Percentiles rank a stretch among this genome's conserved stretches.
Conservation (phyloP, 1,140 invertebrate genomes). For the Heterodera schachtii region DNA sequence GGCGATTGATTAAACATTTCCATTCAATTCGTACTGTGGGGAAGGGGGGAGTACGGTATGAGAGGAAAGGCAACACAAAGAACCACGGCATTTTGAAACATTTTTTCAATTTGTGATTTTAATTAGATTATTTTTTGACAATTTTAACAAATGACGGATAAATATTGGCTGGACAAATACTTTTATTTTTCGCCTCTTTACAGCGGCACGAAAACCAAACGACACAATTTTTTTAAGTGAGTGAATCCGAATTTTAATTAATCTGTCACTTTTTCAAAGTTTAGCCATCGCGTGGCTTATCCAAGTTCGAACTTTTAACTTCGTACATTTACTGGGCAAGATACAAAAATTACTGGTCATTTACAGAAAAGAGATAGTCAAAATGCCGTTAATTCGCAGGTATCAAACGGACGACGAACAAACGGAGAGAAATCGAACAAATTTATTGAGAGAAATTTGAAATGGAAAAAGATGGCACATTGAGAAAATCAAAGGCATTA, state of each 20-base stretch:
- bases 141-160: neutral
- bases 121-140: too few species aligned
- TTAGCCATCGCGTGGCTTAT: neutral
- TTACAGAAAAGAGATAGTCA: too few species aligned
- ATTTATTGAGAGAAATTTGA: neutral
- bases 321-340: neutral
- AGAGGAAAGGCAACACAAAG: neutral
- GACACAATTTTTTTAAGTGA: constrained; percentile 12
- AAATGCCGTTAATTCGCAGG: neutral
- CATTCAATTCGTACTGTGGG: too few species aligned
- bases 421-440: neutral
- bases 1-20: neutral
- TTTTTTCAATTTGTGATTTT: too few species aligned
- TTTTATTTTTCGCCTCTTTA: constrained; percentile 28
- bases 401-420: neutral
- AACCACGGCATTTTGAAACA: neutral
- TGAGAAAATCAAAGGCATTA: too few species aligned
- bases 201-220: constrained; percentile 1
- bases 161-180: constrained; percentile 25
- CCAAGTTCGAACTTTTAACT: neutral
- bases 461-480: too few species aligned
- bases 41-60: neutral
- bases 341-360: neutral
- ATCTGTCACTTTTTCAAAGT: neutral
- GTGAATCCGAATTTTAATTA: too few species aligned